Conservation (phyloP, 2,113 vertebrate species). For the Elephas maximus region DNA sequence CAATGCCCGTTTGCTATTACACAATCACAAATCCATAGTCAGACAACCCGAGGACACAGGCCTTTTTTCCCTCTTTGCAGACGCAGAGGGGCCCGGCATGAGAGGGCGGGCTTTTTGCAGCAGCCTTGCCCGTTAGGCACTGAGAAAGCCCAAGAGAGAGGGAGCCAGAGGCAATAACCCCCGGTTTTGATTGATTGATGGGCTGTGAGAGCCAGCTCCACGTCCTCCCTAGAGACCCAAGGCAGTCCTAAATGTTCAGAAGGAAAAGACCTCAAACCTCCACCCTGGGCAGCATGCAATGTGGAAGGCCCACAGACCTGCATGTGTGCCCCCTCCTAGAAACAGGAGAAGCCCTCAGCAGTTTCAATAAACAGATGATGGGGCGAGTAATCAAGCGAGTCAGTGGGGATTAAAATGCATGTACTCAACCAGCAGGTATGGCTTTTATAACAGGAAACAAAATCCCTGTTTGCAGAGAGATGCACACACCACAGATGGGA, state of each 20-base stretch:
- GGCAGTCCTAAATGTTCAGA: neutral
- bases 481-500: neutral
- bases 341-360: rapidly evolving
- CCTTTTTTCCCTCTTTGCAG: neutral
- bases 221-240: rapidly evolving
- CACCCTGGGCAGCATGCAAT: rapidly evolving
- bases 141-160: rapidly evolving
- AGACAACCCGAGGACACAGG: neutral
- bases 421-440: rapidly evolving
- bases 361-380: neutral
- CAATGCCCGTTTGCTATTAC: neutral
- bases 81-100: neutral
- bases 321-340: rapidly evolving
- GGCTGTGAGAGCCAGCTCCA: rapidly evolving
- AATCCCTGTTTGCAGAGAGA: neutral
- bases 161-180: rapidly evolving
- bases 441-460: neutral
- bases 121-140: neutral
- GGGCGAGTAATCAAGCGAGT: too few relatives aligned
- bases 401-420: neutral
- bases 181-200: rapidly evolving
- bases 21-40: neutral
- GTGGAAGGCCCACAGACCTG: rapidly evolving
- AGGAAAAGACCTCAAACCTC: too few relatives aligned
- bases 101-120: neutral